phyloP scores from a whole-genome alignment of 2,888 invertebrate species.

The Neria commutata region DNA sequence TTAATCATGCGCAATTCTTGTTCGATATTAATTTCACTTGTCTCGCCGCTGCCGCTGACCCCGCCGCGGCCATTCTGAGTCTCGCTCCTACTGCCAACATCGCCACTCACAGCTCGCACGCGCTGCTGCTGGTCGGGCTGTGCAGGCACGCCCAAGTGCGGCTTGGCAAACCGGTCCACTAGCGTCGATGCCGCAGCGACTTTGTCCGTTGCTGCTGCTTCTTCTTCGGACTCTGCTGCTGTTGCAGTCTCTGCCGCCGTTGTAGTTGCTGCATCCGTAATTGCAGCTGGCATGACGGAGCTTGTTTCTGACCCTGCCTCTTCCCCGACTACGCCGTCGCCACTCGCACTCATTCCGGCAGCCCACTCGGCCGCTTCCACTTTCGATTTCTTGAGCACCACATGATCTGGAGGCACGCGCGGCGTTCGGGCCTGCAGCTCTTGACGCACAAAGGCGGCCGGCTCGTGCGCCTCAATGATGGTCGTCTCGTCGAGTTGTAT shows the following conservation, averaged over 20 bases:
- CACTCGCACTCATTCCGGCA: too few relatives aligned
- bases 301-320: constrained; percentile 11
- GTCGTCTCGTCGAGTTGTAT: constrained; percentile 36
- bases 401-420: constrained; percentile 27
- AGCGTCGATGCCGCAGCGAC: not conserved
- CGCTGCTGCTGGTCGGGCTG: not conserved
- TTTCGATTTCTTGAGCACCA: constrained; percentile 53
- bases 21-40: constrained; percentile 46
- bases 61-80: constrained; percentile 36
- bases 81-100: constrained; percentile 19
- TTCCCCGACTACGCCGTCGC: constrained; percentile 11
- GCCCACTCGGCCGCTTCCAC: constrained; percentile 52
- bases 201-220: not conserved
- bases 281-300: constrained; percentile 21
- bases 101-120: not conserved
- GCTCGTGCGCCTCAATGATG: constrained; percentile 23
- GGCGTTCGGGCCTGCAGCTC: not conserved
- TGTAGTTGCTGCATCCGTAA: constrained; percentile 19
- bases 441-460: constrained; percentile 1
- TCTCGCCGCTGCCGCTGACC: constrained; percentile 11
- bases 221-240: constrained; percentile 9
- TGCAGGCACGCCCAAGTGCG: constrained; percentile 30
- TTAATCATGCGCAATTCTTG: constrained; percentile 56
- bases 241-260: constrained; percentile 14
- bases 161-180: constrained; percentile 54